phyloP scores from a whole-genome alignment of 2,113 vertebrate species.

The Gobio gobio region DNA sequence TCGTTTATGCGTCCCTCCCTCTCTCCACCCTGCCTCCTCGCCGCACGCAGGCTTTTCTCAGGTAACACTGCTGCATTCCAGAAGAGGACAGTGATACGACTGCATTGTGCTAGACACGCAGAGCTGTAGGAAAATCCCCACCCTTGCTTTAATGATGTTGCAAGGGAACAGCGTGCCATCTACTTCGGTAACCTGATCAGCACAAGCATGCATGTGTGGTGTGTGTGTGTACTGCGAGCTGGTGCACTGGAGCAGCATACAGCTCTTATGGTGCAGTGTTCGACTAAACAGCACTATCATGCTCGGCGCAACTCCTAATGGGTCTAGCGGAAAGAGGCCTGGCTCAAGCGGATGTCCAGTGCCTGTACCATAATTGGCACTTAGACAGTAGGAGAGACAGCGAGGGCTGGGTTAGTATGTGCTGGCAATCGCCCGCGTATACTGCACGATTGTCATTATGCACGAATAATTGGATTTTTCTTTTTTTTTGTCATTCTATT shows the following conservation, averaged over 20 bases:
- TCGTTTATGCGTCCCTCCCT: slow-evolving; percentile 11
- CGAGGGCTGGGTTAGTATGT: slow-evolving; percentile 59
- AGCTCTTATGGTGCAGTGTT: slow-evolving; percentile 18
- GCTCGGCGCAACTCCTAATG: slow-evolving; percentile 48
- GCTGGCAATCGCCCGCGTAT: slow-evolving; percentile 46
- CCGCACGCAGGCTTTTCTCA: background rate
- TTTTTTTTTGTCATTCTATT: slow-evolving; percentile 38
- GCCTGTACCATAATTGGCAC: slow-evolving; percentile 49
- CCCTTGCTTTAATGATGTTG: slow-evolving; percentile 47
- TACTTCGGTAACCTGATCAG: slow-evolving; percentile 20
- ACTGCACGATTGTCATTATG: slow-evolving; percentile 69
- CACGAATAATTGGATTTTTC: slow-evolving; percentile 55
- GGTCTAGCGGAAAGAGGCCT: slow-evolving; percentile 48
- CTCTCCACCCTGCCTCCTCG: slow-evolving; percentile 11
- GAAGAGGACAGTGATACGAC: slow-evolving; percentile 43
- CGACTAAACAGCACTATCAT: slow-evolving; percentile 54
- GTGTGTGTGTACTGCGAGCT: slow-evolving; percentile 11
- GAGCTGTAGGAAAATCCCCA: slow-evolving; percentile 45
- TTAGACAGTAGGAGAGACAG: slow-evolving; percentile 66
- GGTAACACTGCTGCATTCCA: slow-evolving; percentile 46
- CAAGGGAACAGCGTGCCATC: slow-evolving; percentile 33
- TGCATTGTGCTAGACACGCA: slow-evolving; percentile 47
- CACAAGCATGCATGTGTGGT: background rate
- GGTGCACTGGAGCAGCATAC: slow-evolving; percentile 35
- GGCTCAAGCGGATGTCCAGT: slow-evolving; percentile 58